A percentile compares a stretch with the other conserved stretches of the same genome.
Conservation (phyloP, 2,113 vertebrate species). For the Reinhardtius hippoglossoides region DNA sequence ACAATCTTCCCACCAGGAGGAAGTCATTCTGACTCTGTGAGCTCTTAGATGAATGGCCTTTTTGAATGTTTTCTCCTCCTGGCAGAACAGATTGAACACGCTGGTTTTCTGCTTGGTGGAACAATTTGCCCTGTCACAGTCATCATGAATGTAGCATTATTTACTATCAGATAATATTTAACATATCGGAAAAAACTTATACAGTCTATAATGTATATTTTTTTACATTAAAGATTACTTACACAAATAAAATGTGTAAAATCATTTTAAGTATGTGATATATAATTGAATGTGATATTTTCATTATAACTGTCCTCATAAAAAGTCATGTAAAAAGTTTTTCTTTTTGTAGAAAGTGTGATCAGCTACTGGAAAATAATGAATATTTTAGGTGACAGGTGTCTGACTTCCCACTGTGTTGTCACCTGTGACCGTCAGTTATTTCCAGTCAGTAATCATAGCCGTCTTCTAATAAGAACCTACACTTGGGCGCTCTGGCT, state of each 20-base stretch:
- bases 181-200: slow-evolving; percentile 1
- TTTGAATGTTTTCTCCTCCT: background rate
- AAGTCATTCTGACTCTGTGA: slow-evolving; percentile 82
- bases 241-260: background rate
- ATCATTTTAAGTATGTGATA: slow-evolving; percentile 1
- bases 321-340: background rate
- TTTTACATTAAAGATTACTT: slow-evolving; percentile 22
- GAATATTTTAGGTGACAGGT: background rate
- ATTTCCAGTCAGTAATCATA: slow-evolving; percentile 41
- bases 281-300: background rate
- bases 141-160: slow-evolving; percentile 12
- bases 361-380: background rate
- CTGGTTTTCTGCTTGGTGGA: background rate
- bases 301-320: background rate
- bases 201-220: slow-evolving; percentile 24
- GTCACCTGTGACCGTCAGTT: slow-evolving; percentile 49
- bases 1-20: slow-evolving; percentile 71
- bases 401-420: background rate
- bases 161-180: slow-evolving; percentile 18
- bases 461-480: slow-evolving; percentile 32
- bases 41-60: slow-evolving; percentile 2
- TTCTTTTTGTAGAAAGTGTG: background rate
- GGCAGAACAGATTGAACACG: slow-evolving; percentile 6
- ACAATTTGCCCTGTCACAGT: background rate
- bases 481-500: slow-evolving; percentile 27